Conservation (phyloP, 2,888 invertebrate genomes). For the Tholera decimalis region DNA sequence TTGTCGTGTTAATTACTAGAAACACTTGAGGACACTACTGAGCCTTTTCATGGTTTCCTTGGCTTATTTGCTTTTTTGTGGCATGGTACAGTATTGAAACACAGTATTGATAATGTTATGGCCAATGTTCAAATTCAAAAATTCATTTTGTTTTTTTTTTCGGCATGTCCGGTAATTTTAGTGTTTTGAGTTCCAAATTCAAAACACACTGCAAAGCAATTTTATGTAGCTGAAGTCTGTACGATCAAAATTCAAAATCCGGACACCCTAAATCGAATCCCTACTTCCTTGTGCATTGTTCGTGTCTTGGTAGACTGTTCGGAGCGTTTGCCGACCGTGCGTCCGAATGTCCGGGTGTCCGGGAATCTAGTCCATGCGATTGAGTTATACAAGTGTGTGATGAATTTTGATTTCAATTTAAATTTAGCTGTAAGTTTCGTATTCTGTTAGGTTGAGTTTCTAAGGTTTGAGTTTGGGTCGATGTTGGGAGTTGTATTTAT, state of each 20-base stretch:
- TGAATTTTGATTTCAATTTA: slow-evolving; percentile 73
- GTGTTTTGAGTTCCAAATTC: background rate
- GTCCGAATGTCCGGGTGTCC: slow-evolving; percentile 35
- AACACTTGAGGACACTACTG: too few relatives aligned
- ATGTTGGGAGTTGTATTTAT: background rate
- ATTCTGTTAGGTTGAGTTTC: slow-evolving; percentile 52
- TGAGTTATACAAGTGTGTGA: slow-evolving; percentile 73
- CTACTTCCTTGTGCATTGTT: slow-evolving; percentile 59
- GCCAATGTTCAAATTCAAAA: too few relatives aligned
- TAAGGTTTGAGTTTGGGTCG: slow-evolving; percentile 6
- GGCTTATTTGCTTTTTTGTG: too few relatives aligned
- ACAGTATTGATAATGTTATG: too few relatives aligned
- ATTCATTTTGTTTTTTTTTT: too few relatives aligned
- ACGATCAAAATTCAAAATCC: slow-evolving; percentile 48
- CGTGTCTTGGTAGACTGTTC: slow-evolving; percentile 46
- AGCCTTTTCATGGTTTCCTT: too few relatives aligned
- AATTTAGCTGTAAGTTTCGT: slow-evolving; percentile 59
- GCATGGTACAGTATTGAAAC: too few relatives aligned
- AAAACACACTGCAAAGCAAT: slow-evolving; percentile 1
- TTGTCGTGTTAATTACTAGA: too few relatives aligned
- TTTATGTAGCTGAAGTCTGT: slow-evolving; percentile 5
- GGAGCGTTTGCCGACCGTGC: slow-evolving; percentile 30
- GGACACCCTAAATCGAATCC: slow-evolving; percentile 56
- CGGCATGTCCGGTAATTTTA: background rate
- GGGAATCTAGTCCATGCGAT: slow-evolving; percentile 66